These are phyloP conservation scores for Columba guinea DNA, from an alignment of 2,797 vertebrate species.

Conservation along the genomic window DNA sequence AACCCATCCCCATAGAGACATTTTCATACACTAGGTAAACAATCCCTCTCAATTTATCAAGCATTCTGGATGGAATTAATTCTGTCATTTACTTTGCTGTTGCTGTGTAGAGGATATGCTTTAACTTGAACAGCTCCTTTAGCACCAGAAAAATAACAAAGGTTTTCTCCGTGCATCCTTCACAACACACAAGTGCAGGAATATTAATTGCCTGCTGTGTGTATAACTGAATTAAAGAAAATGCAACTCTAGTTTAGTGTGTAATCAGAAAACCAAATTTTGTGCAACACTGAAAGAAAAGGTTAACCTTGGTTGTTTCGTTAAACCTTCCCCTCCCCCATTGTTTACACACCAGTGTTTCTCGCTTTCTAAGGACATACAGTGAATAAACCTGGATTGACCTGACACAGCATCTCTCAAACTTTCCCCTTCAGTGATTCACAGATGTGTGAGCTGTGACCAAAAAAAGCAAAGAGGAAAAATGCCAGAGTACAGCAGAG, in stretches of 20 bases:
- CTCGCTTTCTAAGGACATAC: slow-evolving; percentile 37
- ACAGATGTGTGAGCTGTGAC: slow-evolving; percentile 11
- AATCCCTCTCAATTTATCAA: slow-evolving; percentile 53
- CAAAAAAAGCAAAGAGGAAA: neutral
- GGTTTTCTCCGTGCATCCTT: neutral
- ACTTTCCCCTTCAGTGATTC: slow-evolving; percentile 29
- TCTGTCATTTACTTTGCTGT: slow-evolving; percentile 31
- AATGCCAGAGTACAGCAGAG: neutral
- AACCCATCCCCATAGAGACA: slow-evolving; percentile 28
- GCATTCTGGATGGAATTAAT: slow-evolving; percentile 40
- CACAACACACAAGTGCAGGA: neutral
- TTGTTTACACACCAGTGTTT: slow-evolving; percentile 45
- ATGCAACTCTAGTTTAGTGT: neutral
- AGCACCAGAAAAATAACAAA: slow-evolving; percentile 30
- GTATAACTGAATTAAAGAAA: slow-evolving; percentile 24
- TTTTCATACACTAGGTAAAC: slow-evolving; percentile 34
- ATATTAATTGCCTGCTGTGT: neutral
- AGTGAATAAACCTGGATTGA: slow-evolving; percentile 50
- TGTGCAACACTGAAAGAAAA: neutral
- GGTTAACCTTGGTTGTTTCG: neutral
- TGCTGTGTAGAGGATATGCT: slow-evolving; percentile 4
- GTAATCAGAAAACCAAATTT: slow-evolving; percentile 10
- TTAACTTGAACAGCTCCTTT: neutral
- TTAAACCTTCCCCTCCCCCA: slow-evolving; percentile 2
- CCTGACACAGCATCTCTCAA: slow-evolving; percentile 52